These are phyloP conservation scores for Lepidurus couesii DNA, from an alignment of 1,140 invertebrate genomes.

Conservation along the genomic window DNA sequence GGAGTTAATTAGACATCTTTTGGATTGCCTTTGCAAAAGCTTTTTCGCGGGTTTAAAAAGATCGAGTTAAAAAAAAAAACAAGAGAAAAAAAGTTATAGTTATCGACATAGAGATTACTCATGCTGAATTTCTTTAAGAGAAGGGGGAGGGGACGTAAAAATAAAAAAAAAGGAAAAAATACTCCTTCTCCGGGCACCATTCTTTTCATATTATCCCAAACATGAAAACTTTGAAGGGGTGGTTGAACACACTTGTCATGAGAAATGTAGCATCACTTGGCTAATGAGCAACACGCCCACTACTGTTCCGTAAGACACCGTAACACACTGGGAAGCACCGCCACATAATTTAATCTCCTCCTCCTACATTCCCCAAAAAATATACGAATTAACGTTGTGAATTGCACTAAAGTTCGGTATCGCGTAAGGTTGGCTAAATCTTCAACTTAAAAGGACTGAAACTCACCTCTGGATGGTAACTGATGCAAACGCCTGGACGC, in stretches of 20 bases:
- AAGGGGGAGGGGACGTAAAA: background rate
- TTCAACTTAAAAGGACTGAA: background rate
- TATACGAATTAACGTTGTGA: slow-evolving; percentile 4
- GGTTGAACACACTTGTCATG: slow-evolving; percentile 3
- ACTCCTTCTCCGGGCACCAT: background rate
- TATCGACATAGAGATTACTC: background rate
- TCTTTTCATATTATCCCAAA: background rate
- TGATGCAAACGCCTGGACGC: slow-evolving; percentile 66
- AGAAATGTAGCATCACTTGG: background rate
- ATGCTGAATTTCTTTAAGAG: background rate
- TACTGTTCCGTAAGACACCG: slow-evolving; percentile 7
- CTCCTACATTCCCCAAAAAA: slow-evolving; percentile 48
- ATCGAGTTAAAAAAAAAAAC: background rate
- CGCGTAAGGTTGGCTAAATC: slow-evolving; percentile 13
- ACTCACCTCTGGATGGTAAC: slow-evolving; percentile 77
- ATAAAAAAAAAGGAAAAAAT: slow-evolving; percentile 3
- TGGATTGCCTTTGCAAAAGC: background rate
- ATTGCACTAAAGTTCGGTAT: background rate
- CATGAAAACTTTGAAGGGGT: background rate
- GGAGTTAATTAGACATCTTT: slow-evolving; percentile 22
- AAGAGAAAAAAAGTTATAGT: background rate
- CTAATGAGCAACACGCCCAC: slow-evolving; percentile 2
- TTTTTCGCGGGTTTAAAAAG: background rate
- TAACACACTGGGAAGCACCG: slow-evolving; percentile 14
- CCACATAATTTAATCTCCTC: slow-evolving; percentile 68